Evolutionary conservation across 1,140 invertebrate genomes (phyloP), one percentile per base, ranked within the genome.

Genomic region (Andrena cerasifolii): DNA sequence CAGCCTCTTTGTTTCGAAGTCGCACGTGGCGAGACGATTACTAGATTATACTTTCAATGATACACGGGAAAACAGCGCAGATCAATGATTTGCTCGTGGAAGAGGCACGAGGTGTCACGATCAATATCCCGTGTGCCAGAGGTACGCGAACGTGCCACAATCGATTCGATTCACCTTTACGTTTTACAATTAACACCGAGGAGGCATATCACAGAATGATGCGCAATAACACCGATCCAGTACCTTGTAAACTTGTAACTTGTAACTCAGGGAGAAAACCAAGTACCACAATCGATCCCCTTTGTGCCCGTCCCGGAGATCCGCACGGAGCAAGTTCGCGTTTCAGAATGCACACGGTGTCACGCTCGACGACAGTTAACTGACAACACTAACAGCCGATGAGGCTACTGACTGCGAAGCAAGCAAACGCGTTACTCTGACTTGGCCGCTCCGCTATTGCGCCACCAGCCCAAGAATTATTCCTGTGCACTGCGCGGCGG

Each of bases 391-490:
- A 53, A 36, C 73, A 58, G 73, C 53, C 73, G 73, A 28, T 53
- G 24, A 67, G 56, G 73, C 43, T 54, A 68, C 73, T 58, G 51
- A 43, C 73, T 76, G 63, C 18, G 68, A 40, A 21, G 28, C 53
- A 76, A 18, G 21, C 14, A 16, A n/a, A n/a, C 28, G 51, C 40
- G 63, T 56, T 45, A 33, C 72, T 54, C 40, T 45, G 26, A 14
- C 58, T 61, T 61, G 58, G 58, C 21, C 49, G 28, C 49, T 43
- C 45, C 59, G 65, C 63, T 49, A 36, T 59, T 76, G 73, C 73
- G 73, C 73, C 73, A 76, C 73, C 53, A 76, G 36, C 36, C 73
- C 16, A 24, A 58, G 40, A 76, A 76, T 76, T 59, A 76, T 68
- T 76, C 18, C 43, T 36, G 53, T 49, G 28, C 65, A 28, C 43